Base-by-base conservation (phyloP, 2,888 invertebrate species). In the Tricholauxania praeusta region DNA sequence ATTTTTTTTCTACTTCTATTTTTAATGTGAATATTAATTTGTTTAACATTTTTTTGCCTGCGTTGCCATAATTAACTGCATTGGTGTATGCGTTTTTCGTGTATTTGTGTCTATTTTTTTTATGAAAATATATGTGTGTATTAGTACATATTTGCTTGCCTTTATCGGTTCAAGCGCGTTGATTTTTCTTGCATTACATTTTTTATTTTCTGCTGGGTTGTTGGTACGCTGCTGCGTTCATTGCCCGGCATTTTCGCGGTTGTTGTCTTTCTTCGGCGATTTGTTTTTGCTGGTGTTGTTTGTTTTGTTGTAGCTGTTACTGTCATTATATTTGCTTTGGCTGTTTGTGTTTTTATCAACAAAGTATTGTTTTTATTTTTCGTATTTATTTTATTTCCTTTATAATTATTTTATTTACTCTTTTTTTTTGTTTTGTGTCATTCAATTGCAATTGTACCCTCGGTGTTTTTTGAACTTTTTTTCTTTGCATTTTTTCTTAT, bases 401-500 rank as follows among this genome's bases (percentile, higher is more conserved):
- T 80, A 82, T 82, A 82, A 82, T 39, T 51, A 52, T 48, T 62
- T 67, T 39, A 39, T 39, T 62, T 62, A 63, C 72, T 78, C n/a
- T 71, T 7, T 39, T 39, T 73, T 73, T 57, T 71, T 71, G 55
- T 77, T 74, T 74, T 71, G 53, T 60, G 3, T 28, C 28, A 28
- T 28, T 28, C 3, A 28, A 28, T 28, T 64, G 15, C 65, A 75
- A 70, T 74, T 72, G 39, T 72, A 48, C 28, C 64, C 78, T 78
- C 81, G 78, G 79, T 71, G 80, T 80, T 74, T 67, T 60, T 71
- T 32, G 48, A 8, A 39, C 28, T 51, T 48, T 53, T 55, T 60
- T 73, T 82, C 82, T 81, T 82, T 81, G 82, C 79, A 77, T 82
- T 80, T 81, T 81, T 82, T 81, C 80, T 80, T 80, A 80, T 82